Conservation (phyloP, 2,888 invertebrate species). For the Acleris literana region DNA sequence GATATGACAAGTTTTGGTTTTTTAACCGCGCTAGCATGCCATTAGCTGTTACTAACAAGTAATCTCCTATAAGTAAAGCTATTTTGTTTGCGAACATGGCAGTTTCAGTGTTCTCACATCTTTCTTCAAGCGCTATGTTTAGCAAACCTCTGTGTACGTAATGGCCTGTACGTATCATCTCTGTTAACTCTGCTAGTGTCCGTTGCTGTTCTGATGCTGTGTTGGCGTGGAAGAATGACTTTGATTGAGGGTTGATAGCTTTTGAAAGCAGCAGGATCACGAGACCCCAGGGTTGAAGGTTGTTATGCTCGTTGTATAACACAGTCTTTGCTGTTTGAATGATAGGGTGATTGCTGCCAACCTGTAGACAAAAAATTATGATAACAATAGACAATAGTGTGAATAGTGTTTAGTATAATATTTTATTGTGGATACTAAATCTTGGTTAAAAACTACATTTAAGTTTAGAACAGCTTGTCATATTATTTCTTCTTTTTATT, state of each 20-base stretch:
- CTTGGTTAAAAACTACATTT: no score
- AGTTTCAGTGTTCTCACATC: conserved; percentile 84
- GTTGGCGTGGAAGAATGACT: conserved; percentile 79
- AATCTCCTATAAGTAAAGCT: conserved; percentile 93
- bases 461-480: no score
- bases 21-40: conserved; percentile 89
- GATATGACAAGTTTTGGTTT: conserved; percentile 89
- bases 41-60: conserved; percentile 91
- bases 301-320: conserved; percentile 91
- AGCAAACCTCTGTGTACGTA: conserved; percentile 88
- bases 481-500: no score
- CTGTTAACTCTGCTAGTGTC: conserved; percentile 87
- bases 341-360: conserved; percentile 93
- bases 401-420: no score
- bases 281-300: conserved; percentile 93
- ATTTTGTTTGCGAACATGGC: conserved; percentile 95
- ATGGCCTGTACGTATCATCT: conserved; percentile 94
- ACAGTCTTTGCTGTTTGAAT: conserved; percentile 93
- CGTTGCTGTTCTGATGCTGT: conserved; percentile 81
- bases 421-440: no score
- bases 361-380: conserved; percentile 57
- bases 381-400: no score
- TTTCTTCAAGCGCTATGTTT: conserved; percentile 74
- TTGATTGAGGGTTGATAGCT: conserved; percentile 82
- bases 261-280: conserved; percentile 92